Evolutionary conservation across 2,888 invertebrate species (phyloP), one percentile per base, ranked within the genome.

Genomic region (Mechanitis messenoides): DNA sequence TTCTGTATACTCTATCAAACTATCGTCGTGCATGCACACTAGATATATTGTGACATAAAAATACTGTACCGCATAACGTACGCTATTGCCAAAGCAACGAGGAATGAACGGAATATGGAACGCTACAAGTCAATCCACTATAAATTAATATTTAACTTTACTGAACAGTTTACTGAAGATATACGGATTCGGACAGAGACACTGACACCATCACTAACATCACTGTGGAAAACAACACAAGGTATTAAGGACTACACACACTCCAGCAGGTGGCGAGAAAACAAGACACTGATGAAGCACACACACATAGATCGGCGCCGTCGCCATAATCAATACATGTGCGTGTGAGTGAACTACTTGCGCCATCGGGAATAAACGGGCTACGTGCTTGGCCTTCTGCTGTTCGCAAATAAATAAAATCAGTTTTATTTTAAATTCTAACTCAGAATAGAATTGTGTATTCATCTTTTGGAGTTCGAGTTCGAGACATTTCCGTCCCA

Each of bases 301-400:
- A 86, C 84, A 86, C 79, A 85, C 81, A 80, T 70, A 82, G 83
- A 84, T 82, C 83, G 83, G 84, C 85, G 88, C 86, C 87, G 85
- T 91, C 92, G 86, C 85, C 80, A 81, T 85, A 85, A 87, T 92
- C 92, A 92, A 91, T 92, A 92, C 92, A 92, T 92, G 92, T 92
- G 92, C 90, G 90, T 92, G 92, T 92, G 92, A 92, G 92, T 92
- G 91, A 86, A 80, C 78, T 77, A 77, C 80, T 76, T 75, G 74
- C 79, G 76, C 78, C 76, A 75, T 77, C 75, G 77, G 81, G 70
- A 67, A 73, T 72, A 65, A 69, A 58, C 46, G 53, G 71, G 59
- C 66, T 66, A 71, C 69, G 78, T 74, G 74, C 66, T 59, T 77
- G 76, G 81, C 79, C 83, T 80, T 80, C 82, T 78, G 79, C 84